Evolutionary conservation across 2,888 invertebrate genomes (phyloP).

Genomic region (Priocnemis perturbator): DNA sequence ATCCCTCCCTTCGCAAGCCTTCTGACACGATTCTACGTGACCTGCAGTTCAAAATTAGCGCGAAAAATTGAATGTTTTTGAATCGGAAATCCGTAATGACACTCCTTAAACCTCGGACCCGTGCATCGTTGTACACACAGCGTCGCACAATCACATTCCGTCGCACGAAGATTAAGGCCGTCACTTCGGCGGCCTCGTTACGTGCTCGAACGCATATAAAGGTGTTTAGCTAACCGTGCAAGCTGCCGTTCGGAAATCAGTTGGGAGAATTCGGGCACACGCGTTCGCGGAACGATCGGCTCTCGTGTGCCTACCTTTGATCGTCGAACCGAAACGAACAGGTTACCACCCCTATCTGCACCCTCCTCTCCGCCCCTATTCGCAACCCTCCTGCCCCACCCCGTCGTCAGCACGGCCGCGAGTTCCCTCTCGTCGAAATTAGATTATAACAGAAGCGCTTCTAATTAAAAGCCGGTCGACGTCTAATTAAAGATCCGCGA

Average conservation of each 20-base stretch:
- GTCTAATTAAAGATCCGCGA: slow-evolving; percentile 43
- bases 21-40: no score
- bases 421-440: slow-evolving; percentile 21
- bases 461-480: slow-evolving; percentile 17
- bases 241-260: slow-evolving; percentile 44
- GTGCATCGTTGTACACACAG: no score
- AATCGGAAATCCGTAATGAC: no score
- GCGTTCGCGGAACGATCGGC: neutral
- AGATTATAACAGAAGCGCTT: slow-evolving; percentile 36
- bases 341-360: no score
- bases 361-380: no score
- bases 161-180: neutral
- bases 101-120: no score
- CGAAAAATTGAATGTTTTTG: no score
- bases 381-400: no score
- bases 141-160: no score
- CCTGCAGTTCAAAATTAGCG: no score
- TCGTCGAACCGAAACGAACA: slow-evolving; percentile 15
- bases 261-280: slow-evolving; percentile 34
- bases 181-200: slow-evolving; percentile 32
- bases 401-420: no score
- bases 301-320: slow-evolving; percentile 13
- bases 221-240: slow-evolving; percentile 54
- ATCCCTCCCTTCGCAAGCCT: no score
- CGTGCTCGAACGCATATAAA: slow-evolving; percentile 49